Evolutionary conservation across 2,888 invertebrate species (phyloP).

Genomic region (Lasioglossum calceatum): DNA sequence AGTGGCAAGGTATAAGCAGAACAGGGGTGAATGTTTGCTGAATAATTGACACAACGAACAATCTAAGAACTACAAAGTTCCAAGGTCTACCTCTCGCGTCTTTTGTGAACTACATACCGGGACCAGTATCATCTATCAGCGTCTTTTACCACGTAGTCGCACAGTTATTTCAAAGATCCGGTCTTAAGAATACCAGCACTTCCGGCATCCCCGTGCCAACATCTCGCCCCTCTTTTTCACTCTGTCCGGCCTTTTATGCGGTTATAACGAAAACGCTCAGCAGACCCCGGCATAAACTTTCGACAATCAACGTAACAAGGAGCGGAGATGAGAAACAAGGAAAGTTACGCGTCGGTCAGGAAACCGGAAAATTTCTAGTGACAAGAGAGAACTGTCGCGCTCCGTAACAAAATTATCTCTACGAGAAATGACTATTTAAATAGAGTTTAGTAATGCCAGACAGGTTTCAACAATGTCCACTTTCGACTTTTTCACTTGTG

Average conservation of each 20-base stretch:
- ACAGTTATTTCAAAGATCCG: constrained; percentile 39
- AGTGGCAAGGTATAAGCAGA: background rate
- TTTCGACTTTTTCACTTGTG: background rate
- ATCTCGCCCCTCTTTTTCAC: constrained; percentile 47
- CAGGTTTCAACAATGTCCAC: background rate
- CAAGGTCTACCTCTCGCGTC: background rate
- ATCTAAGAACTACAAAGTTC: background rate
- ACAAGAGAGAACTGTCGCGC: constrained; percentile 58
- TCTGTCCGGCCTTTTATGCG: constrained; percentile 47
- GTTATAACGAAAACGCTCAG: constrained; percentile 49
- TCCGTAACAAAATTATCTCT: constrained; percentile 23
- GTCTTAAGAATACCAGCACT: constrained; percentile 38
- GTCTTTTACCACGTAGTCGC: constrained; percentile 28
- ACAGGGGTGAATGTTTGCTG: background rate
- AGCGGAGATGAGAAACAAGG: constrained; percentile 78
- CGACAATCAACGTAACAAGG: constrained; percentile 72
- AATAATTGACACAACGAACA: background rate
- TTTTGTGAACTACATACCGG: background rate
- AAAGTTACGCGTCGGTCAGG: constrained; percentile 76
- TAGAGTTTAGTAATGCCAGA: background rate
- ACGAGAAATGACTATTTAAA: background rate
- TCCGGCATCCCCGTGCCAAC: constrained; percentile 36
- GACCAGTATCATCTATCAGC: constrained; percentile 17
- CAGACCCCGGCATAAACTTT: constrained; percentile 71
- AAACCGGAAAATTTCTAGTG: constrained; percentile 78